Percentiles rank a stretch among this genome's conserved stretches.
These are phyloP conservation scores for Phalacrocorax pelagicus DNA, from an alignment of 2,113 vertebrate species.

Conservation along the genomic window DNA sequence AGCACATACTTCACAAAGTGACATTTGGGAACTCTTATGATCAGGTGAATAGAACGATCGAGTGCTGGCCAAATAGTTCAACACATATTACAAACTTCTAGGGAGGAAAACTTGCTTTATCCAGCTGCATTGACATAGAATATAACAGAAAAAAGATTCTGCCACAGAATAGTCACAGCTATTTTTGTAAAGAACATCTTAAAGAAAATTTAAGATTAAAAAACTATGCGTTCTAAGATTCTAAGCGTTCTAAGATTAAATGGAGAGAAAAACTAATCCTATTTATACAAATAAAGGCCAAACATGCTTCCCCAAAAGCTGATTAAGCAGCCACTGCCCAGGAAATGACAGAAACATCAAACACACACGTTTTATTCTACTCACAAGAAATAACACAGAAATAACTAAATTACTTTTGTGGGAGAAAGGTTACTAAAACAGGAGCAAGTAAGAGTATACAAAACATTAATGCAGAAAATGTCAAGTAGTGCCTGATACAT, in stretches of 20 bases:
- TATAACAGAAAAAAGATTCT: not conserved
- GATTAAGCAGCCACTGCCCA: not conserved
- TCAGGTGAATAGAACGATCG: not conserved
- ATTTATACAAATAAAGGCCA: not conserved
- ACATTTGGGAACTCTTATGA: not conserved
- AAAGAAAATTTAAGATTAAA: not conserved
- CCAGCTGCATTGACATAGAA: not conserved
- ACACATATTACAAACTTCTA: not conserved
- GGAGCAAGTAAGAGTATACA: not conserved
- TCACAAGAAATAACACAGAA: not conserved
- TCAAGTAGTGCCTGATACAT: not conserved
- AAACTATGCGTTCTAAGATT: too few species aligned
- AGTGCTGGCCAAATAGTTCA: not conserved
- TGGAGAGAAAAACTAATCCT: not conserved
- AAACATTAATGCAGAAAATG: not conserved
- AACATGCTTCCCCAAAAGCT: not conserved
- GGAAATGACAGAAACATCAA: not conserved
- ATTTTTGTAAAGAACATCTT: not conserved
- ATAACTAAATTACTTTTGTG: not conserved
- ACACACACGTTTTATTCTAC: not conserved
- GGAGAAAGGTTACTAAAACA: not conserved
- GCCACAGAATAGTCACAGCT: not conserved
- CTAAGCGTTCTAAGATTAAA: not conserved
- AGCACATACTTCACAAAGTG: not conserved
- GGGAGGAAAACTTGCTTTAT: not conserved